Conservation (phyloP, 2,797 vertebrate genomes). For the Enteromius unitaeniatus region DNA sequence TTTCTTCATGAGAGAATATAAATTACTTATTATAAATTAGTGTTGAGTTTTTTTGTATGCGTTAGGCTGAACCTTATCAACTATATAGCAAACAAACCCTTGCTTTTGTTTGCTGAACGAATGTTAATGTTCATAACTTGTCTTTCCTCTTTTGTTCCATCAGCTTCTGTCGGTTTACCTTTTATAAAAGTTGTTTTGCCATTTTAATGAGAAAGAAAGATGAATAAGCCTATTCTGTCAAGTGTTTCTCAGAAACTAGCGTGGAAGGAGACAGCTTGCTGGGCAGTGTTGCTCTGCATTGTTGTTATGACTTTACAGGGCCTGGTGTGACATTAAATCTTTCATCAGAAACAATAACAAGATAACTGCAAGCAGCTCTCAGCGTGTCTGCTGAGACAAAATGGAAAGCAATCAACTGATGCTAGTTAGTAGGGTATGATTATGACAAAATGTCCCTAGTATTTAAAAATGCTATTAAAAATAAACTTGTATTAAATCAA, state of each 20-base stretch:
- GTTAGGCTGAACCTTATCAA: not conserved
- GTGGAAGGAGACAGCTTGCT: slow-evolving; percentile 2
- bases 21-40: slow-evolving; percentile 13
- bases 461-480: not conserved
- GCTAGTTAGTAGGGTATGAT: not conserved
- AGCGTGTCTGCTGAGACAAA: slow-evolving; percentile 6
- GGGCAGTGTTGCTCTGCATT: not conserved
- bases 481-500: not conserved
- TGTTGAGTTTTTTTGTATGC: not conserved
- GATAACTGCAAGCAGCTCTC: slow-evolving; percentile 10
- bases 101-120: slow-evolving; percentile 31
- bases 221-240: not conserved
- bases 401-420: slow-evolving; percentile 15
- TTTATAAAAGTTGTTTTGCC: slow-evolving; percentile 32
- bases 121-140: slow-evolving; percentile 13
- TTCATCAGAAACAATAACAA: slow-evolving; percentile 29
- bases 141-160: slow-evolving; percentile 2
- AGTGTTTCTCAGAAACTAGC: slow-evolving; percentile 32
- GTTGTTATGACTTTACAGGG: slow-evolving; percentile 11
- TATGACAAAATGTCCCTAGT: not conserved
- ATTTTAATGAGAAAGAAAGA: slow-evolving; percentile 35
- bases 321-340: slow-evolving; percentile 27
- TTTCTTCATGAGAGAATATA: slow-evolving; percentile 22
- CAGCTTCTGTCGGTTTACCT: slow-evolving; percentile 36
- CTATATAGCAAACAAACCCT: not conserved